Evolutionary conservation across 2,888 invertebrate genomes (phyloP).

Genomic region (Trichopria drosophilae): DNA sequence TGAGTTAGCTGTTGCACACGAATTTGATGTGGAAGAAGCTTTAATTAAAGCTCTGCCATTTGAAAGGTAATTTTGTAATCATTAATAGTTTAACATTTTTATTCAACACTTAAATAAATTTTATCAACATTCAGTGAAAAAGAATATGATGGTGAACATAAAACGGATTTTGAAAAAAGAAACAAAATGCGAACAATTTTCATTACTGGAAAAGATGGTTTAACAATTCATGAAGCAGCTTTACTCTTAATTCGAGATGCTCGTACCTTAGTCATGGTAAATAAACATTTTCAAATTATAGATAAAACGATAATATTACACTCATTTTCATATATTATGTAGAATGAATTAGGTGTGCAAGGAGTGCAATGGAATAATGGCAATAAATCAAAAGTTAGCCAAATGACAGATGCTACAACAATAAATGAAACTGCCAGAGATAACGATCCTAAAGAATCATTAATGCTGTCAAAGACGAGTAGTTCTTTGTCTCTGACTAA

Average conservation of each 20-base stretch:
- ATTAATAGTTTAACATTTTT: neutral
- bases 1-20: constrained; percentile 76
- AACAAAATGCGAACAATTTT: constrained; percentile 73
- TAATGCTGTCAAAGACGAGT: no score
- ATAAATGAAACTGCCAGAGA: no score
- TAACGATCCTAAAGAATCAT: no score
- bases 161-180: constrained; percentile 67
- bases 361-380: constrained; percentile 68
- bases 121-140: constrained; percentile 63
- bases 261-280: constrained; percentile 65
- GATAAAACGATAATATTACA: neutral
- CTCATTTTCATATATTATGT: constrained; percentile 48
- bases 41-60: constrained; percentile 81
- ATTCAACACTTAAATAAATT: neutral
- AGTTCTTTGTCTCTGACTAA: no score
- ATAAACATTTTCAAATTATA: constrained; percentile 11
- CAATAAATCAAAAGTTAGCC: neutral
- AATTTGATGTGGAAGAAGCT: constrained; percentile 72
- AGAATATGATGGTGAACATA: constrained; percentile 71
- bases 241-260: constrained; percentile 77
- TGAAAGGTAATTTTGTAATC: constrained; percentile 63
- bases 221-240: constrained; percentile 83
- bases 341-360: constrained; percentile 73
- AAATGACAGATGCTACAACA: neutral
- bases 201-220: constrained; percentile 77